These are phyloP conservation scores for Scartelaos histophorus DNA, from an alignment of 2,113 vertebrate genomes.

Conservation along the genomic window DNA sequence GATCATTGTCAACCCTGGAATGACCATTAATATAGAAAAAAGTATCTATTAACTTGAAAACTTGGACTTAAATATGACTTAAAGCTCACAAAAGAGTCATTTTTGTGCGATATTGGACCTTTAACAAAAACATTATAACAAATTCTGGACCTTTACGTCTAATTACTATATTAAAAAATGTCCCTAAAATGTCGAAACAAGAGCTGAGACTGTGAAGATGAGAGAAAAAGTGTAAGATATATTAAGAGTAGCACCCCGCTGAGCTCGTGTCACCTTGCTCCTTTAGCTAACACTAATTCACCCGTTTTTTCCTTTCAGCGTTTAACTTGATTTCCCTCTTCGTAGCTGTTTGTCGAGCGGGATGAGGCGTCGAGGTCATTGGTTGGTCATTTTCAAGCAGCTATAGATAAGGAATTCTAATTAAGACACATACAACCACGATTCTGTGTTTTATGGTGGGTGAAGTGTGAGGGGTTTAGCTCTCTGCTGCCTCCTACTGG, in stretches of 20 bases:
- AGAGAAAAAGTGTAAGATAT: not conserved
- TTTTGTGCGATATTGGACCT: too few species aligned
- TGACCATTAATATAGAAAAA: too few species aligned
- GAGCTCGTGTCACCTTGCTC: not conserved
- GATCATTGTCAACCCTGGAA: too few species aligned
- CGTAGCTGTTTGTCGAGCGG: not conserved
- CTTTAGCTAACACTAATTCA: not conserved
- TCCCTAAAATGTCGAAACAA: too few species aligned
- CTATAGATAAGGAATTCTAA: slow-evolving; percentile 1
- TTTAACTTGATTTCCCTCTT: not conserved
- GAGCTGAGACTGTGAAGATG: not conserved
- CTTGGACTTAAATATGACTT: too few species aligned
- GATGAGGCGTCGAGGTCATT: not conserved
- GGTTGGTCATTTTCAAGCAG: not conserved
- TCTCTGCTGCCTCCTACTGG: slow-evolving; percentile 67
- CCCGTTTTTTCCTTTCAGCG: not conserved
- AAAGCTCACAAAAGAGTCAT: too few species aligned
- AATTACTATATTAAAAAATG: too few species aligned
- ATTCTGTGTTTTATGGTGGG: not conserved
- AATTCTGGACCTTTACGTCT: too few species aligned
- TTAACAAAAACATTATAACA: too few species aligned
- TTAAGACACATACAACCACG: not conserved
- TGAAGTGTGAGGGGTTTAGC: not conserved
- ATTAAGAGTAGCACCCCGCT: not conserved
- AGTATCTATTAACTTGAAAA: too few species aligned